phyloP scores from a whole-genome alignment of 2,888 invertebrate genomes.

The Acrobeloides nanus region DNA sequence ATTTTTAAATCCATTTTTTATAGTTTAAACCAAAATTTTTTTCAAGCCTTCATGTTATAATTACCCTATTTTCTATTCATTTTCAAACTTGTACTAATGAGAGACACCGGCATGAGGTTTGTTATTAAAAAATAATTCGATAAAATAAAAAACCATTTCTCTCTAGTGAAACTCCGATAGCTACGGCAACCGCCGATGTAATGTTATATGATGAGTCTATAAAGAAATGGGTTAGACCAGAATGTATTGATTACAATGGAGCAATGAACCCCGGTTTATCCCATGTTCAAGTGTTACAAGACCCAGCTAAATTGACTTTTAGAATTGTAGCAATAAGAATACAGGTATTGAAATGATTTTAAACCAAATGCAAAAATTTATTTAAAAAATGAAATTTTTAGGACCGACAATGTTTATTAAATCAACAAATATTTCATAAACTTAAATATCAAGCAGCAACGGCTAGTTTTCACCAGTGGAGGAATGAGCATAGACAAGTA shows the following conservation, averaged over 20 bases:
- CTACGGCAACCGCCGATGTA: slow-evolving; percentile 7
- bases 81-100: too few species aligned
- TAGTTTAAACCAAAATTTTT: too few species aligned
- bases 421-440: slow-evolving; percentile 7
- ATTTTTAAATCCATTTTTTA: too few species aligned
- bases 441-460: slow-evolving; percentile 11
- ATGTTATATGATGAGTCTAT: slow-evolving; percentile 8
- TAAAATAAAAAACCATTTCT: too few species aligned
- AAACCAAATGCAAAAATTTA: not conserved
- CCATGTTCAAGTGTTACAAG: slow-evolving; percentile 7
- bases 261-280: not conserved
- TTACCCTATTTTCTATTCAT: too few species aligned
- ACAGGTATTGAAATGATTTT: not conserved
- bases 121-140: too few species aligned
- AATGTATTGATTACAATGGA: not conserved
- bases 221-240: slow-evolving; percentile 9
- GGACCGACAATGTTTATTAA: slow-evolving; percentile 3
- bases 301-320: not conserved
- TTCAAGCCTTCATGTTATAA: too few species aligned
- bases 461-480: slow-evolving; percentile 9
- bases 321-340: slow-evolving; percentile 11
- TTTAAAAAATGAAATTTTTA: too few species aligned
- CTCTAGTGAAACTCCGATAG: slow-evolving; percentile 8
- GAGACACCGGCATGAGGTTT: too few species aligned
- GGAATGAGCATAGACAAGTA: slow-evolving; percentile 12